Conservation (phyloP, 2,797 vertebrate genomes). For the Rhabdomys pumilio region DNA sequence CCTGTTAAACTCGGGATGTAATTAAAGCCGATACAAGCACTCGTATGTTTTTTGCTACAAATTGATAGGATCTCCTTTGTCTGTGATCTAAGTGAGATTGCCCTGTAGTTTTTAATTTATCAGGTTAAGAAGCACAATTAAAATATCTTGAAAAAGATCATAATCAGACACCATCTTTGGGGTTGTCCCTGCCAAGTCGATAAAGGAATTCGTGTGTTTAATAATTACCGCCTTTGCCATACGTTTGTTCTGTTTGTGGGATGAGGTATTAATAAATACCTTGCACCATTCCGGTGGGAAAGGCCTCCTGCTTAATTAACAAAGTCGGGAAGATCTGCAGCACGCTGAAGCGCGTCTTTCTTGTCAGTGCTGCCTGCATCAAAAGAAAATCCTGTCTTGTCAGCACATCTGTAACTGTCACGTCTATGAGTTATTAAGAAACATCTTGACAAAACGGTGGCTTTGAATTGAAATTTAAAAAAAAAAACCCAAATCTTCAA, state of each 20-base stretch:
- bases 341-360: conserved; percentile 90
- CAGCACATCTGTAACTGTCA: conserved; percentile 89
- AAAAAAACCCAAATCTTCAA: conserved; percentile 75
- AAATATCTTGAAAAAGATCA: conserved; percentile 91
- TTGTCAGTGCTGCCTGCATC: conserved; percentile 88
- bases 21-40: conserved; percentile 87
- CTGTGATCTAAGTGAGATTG: conserved; percentile 90
- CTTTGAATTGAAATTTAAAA: conserved; percentile 82
- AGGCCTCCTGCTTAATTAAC: conserved; percentile 91
- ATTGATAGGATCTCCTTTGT: conserved; percentile 89
- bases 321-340: conserved; percentile 90
- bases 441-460: conserved; percentile 87
- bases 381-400: conserved; percentile 88
- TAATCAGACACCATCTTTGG: conserved; percentile 88
- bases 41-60: conserved; percentile 87
- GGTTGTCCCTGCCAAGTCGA: conserved; percentile 88
- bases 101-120: conserved; percentile 91
- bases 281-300: conserved; percentile 88
- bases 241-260: conserved; percentile 89
- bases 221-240: conserved; percentile 89
- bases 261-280: conserved; percentile 91
- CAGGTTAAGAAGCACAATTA: conserved; percentile 92
- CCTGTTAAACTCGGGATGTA: conserved; percentile 86
- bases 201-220: conserved; percentile 88
- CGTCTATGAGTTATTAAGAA: conserved; percentile 83